phyloP scores from a whole-genome alignment of 2,113 vertebrate genomes.

The Alethe diademata region DNA sequence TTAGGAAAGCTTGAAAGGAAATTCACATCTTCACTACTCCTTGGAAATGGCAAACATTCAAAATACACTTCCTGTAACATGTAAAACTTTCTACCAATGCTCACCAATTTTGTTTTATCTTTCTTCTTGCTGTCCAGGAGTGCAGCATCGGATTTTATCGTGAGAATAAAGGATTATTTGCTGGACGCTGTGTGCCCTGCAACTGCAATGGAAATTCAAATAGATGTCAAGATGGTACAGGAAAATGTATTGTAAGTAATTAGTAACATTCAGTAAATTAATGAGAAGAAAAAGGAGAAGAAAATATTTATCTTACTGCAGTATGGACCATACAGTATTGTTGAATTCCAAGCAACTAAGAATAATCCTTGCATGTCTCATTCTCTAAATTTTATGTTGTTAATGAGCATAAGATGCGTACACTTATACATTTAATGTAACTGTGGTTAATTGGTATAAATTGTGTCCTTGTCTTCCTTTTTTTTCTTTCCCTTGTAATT shows the following conservation, averaged over 20 bases:
- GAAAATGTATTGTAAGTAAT: constrained; percentile 90
- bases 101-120: not conserved
- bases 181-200: constrained; percentile 84
- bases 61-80: not conserved
- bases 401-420: not conserved
- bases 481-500: not conserved
- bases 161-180: constrained; percentile 67
- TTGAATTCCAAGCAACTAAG: not conserved
- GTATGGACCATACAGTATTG: not conserved
- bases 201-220: constrained; percentile 85
- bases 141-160: constrained; percentile 86
- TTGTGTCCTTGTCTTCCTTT: not conserved
- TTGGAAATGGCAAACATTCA: not conserved
- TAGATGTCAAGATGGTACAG: constrained; percentile 84
- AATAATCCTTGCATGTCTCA: not conserved
- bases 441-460: not conserved
- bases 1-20: not conserved
- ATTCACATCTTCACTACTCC: not conserved
- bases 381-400: not conserved
- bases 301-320: not conserved
- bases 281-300: not conserved
- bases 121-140: constrained; percentile 66
- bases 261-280: not conserved
- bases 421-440: not conserved
- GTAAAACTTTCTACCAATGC: not conserved